These are phyloP conservation scores for Meandrusa payeni DNA, from an alignment of 2,888 invertebrate genomes.

Conservation along the genomic window DNA sequence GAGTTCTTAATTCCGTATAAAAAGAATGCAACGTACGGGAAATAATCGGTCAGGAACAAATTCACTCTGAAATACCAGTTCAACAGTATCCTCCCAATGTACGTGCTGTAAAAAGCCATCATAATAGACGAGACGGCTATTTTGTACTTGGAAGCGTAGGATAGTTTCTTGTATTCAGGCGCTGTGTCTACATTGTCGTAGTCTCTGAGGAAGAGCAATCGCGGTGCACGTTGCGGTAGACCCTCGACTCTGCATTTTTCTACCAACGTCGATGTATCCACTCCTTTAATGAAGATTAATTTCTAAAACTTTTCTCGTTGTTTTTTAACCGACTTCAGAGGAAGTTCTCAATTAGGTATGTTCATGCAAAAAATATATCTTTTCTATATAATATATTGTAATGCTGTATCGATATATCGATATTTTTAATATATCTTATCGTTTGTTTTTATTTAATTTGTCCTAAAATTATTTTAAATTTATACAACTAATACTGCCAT, in stretches of 20 bases:
- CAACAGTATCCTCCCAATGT: constrained; percentile 71
- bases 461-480: too few species aligned
- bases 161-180: constrained; percentile 44
- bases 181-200: constrained; percentile 44
- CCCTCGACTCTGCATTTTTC: constrained; percentile 25
- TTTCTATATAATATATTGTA: too few species aligned
- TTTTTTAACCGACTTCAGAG: too few species aligned
- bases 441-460: too few species aligned
- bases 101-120: constrained; percentile 43
- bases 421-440: too few species aligned
- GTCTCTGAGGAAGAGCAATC: constrained; percentile 36
- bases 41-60: constrained; percentile 78
- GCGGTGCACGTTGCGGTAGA: constrained; percentile 22
- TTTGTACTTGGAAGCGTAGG: constrained; percentile 27
- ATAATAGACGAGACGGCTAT: constrained; percentile 15
- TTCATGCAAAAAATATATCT: too few species aligned
- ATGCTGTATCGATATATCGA: too few species aligned
- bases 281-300: too few species aligned
- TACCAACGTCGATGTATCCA: constrained; percentile 23
- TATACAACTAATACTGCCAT: too few species aligned
- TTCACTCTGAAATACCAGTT: constrained; percentile 75
- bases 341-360: too few species aligned
- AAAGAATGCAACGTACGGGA: constrained; percentile 82
- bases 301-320: too few species aligned
- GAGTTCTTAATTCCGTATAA: constrained; percentile 76